Conservation (phyloP, 2,113 vertebrate genomes). For the Hylia prasina region DNA sequence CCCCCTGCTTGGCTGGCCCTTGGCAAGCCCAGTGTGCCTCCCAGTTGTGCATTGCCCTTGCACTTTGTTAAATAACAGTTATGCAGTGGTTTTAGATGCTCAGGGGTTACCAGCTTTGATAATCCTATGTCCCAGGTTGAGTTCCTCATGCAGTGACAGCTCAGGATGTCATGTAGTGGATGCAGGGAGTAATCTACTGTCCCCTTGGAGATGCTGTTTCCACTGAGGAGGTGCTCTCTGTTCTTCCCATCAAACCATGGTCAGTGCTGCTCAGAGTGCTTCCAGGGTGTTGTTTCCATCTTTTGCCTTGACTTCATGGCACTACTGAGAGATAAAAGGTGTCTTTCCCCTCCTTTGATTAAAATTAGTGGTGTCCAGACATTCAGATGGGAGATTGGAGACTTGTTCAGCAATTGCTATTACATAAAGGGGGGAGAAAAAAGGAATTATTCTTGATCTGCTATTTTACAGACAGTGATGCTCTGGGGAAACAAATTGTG, state of each 20-base stretch:
- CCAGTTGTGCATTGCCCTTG: neutral
- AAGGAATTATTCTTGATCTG: neutral
- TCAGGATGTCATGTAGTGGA: neutral
- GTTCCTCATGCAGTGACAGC: neutral
- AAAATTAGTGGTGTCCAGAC: neutral
- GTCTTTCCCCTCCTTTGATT: neutral
- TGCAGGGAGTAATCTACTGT: neutral
- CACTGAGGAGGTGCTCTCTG: rapidly evolving
- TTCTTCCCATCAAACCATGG: neutral
- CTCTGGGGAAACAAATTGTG: neutral
- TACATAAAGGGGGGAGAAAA: neutral
- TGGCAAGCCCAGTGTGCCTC: neutral
- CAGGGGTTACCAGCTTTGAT: neutral
- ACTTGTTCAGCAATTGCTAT: neutral
- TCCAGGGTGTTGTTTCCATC: neutral
- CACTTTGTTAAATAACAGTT: neutral
- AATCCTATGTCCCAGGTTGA: neutral
- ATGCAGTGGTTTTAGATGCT: neutral
- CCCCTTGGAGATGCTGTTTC: neutral
- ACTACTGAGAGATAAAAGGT: neutral
- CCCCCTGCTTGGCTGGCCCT: neutral
- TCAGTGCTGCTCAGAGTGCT: neutral
- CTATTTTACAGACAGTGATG: neutral
- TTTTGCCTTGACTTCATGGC: neutral
- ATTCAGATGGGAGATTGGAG: neutral